Evolutionary conservation across 2,888 invertebrate genomes (phyloP), one percentile per base, ranked within the genome.

Genomic region (Lycocerus yunnanus): DNA sequence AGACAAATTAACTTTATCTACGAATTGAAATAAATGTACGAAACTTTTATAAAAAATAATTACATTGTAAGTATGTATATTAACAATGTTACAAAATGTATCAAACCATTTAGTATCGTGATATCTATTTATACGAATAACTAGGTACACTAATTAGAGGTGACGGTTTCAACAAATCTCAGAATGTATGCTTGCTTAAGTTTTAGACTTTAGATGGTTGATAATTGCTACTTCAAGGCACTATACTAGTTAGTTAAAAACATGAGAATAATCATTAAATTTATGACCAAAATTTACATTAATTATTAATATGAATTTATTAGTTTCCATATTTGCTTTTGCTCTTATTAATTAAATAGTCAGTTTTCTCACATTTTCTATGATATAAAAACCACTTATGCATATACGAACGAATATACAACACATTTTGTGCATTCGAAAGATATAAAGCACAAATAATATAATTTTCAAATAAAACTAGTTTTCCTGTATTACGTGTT

Each of bases 391-490:
- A 43, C n/a, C 43, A 6, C n/a, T 43, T 43, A 43, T 43, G n/a
- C 2, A 43, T 43, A 43, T 43, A 43, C 6, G n/a, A n/a, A 43
- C 5, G 21, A 43, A n/a, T n/a, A 43, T n/a, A n/a, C n/a, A 43
- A 43, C 43, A 43, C n/a, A n/a, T 43, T 43, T 43, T n/a, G n/a
- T 71, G 71, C 71, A 66, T 58, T 24, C 71, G 24, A 21, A 14
- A 24, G 58, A 66, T 18, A 21, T 20, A 21, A 14, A 58, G 58
- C n/a, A 21, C 43, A 43, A 71, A 43, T 15, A 15, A 11, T 15
- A 24, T 65, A 66, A 71, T 71, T 59, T 58, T 24, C 21, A 21
- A 71, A 71, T 71, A 71, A 70, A 71, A 71, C 43, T 43, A n/a
- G 58, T 65, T 65, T 66, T 65, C 24, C 60, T 58, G 66, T 24